Evolutionary conservation across 2,113 vertebrate species (phyloP).

Genomic region (Rhadina sibilatrix): DNA sequence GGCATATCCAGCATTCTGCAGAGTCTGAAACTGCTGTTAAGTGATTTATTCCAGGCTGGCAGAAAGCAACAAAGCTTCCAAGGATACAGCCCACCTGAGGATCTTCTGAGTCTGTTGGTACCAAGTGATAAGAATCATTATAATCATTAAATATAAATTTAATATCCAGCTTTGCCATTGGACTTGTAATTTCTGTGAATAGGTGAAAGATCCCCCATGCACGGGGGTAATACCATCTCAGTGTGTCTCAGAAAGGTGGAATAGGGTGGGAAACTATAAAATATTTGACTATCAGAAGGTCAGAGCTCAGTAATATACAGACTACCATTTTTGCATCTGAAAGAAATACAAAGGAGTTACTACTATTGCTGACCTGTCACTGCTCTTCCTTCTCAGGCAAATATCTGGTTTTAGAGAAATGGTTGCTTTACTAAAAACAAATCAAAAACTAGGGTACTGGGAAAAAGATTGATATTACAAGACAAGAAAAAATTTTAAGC

Average conservation of each 20-base stretch:
- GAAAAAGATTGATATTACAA: not conserved
- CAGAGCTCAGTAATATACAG: not conserved
- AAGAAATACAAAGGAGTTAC: not conserved
- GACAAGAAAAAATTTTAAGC: not conserved
- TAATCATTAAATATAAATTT: not conserved
- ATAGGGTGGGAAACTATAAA: not conserved
- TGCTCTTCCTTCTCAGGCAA: not conserved
- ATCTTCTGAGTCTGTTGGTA: not conserved
- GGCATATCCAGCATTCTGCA: not conserved
- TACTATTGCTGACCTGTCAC: not conserved
- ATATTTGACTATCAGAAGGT: not conserved
- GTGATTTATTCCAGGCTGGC: not conserved
- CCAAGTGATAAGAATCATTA: not conserved
- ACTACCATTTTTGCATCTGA: not conserved
- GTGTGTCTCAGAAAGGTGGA: not conserved
- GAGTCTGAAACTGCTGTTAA: not conserved
- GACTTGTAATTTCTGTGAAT: not conserved
- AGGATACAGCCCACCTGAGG: not conserved
- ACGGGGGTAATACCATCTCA: not conserved
- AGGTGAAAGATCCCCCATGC: not conserved
- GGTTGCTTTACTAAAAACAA: not conserved
- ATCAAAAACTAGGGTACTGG: not conserved
- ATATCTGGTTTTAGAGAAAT: not conserved
- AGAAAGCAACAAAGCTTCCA: not conserved
- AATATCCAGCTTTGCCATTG: not conserved